phyloP scores from a whole-genome alignment of 2,888 invertebrate genomes.

The Aproaerema taeniolella region DNA sequence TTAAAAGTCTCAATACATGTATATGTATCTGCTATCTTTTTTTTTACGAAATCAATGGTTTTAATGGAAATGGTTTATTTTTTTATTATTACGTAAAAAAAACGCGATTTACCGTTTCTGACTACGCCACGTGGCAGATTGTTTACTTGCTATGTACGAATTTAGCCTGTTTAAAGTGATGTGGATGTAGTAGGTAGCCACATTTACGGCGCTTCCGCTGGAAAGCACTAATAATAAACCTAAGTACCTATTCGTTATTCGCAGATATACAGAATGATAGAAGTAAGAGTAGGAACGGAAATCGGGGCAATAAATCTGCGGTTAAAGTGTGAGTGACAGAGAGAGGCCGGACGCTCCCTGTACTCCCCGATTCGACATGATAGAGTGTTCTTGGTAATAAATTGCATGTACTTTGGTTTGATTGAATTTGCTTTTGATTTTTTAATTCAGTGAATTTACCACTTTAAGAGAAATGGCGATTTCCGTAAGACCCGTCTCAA shows the following conservation, averaged over 20 bases:
- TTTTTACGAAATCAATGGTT: no score
- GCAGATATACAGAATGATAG: slow-evolving; percentile 17
- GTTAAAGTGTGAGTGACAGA: slow-evolving; percentile 49
- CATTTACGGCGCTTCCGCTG: slow-evolving; percentile 27
- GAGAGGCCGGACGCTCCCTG: slow-evolving; percentile 34
- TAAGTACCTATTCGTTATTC: slow-evolving; percentile 19
- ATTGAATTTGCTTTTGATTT: slow-evolving; percentile 12
- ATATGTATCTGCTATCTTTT: no score
- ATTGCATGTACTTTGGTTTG: slow-evolving; percentile 6
- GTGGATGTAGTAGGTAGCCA: slow-evolving; percentile 15
- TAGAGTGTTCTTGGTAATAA: slow-evolving; percentile 27
- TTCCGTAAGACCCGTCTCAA: slow-evolving; percentile 1
- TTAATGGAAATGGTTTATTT: no score
- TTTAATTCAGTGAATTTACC: slow-evolving; percentile 1
- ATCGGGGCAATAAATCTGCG: slow-evolving; percentile 42
- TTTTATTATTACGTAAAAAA: no score
- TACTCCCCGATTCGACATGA: slow-evolving; percentile 28
- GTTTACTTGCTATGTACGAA: slow-evolving; percentile 23
- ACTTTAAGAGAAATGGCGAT: background rate
- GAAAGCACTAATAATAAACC: slow-evolving; percentile 21
- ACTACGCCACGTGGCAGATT: slow-evolving; percentile 17
- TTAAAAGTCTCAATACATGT: no score
- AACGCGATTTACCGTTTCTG: slow-evolving; percentile 9
- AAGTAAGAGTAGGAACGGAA: slow-evolving; percentile 38
- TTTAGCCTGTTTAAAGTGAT: slow-evolving; percentile 20